Evolutionary conservation across 2,797 vertebrate species (phyloP).

Genomic region (Chrysocyon brachyurus): DNA sequence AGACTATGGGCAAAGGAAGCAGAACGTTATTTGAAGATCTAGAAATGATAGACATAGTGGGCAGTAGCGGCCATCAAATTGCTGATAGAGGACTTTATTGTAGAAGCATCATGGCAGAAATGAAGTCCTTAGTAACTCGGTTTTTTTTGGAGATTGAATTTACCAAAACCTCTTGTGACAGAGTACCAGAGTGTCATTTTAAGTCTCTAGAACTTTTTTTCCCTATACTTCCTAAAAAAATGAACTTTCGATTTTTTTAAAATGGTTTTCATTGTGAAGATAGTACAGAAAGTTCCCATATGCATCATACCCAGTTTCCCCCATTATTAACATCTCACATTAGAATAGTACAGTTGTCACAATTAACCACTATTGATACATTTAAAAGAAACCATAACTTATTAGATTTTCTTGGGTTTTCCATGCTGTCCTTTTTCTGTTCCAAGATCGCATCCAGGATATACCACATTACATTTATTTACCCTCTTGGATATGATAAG

Average conservation of each 20-base stretch:
- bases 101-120: neutral
- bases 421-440: neutral
- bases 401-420: neutral
- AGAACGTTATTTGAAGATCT: neutral
- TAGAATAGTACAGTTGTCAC: neutral
- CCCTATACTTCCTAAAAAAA: neutral
- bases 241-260: neutral
- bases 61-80: neutral
- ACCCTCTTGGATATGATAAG: neutral
- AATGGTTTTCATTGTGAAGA: neutral
- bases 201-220: neutral
- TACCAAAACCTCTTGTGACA: neutral
- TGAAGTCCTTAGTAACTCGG: neutral
- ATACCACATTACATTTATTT: neutral
- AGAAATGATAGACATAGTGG: neutral
- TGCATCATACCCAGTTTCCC: fast-evolving
- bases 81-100: neutral
- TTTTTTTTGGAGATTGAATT: conserved; percentile 12
- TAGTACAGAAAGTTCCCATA: neutral
- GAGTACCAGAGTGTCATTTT: neutral
- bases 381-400: neutral
- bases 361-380: neutral
- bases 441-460: neutral
- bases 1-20: neutral
- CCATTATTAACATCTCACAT: neutral